phyloP scores from a whole-genome alignment of 1,140 invertebrate species.

The Homalodisca vitripennis region DNA sequence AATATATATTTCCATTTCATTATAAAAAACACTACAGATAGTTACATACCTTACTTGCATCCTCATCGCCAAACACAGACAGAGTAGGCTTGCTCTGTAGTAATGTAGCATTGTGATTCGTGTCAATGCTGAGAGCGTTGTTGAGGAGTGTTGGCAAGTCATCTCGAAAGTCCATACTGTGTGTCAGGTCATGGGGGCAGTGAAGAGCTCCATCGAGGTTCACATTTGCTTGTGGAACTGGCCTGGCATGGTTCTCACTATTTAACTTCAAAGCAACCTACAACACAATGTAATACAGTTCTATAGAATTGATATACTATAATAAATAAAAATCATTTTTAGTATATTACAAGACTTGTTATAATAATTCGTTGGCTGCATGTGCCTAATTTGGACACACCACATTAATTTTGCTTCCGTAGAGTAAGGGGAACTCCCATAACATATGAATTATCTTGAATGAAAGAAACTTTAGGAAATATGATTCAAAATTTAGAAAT shows the following conservation, averaged over 20 bases:
- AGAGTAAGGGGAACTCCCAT: too few relatives aligned
- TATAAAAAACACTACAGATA: background rate
- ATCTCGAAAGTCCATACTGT: slow-evolving; percentile 57
- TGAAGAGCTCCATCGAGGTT: slow-evolving; percentile 54
- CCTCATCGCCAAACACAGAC: background rate
- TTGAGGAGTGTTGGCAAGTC: slow-evolving; percentile 61
- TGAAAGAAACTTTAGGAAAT: too few relatives aligned
- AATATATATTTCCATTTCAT: background rate
- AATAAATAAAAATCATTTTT: too few relatives aligned
- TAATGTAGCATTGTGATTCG: background rate
- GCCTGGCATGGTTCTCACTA: slow-evolving; percentile 47
- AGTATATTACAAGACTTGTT: too few relatives aligned
- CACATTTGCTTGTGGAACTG: slow-evolving; percentile 45
- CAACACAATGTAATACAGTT: too few relatives aligned
- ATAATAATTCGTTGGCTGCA: too few relatives aligned
- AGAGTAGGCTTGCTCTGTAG: background rate
- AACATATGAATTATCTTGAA: too few relatives aligned
- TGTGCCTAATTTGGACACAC: too few relatives aligned
- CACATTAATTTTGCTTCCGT: too few relatives aligned
- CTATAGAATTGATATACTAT: too few relatives aligned
- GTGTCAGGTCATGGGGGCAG: slow-evolving; percentile 67
- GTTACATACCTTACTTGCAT: background rate
- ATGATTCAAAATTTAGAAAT: too few relatives aligned
- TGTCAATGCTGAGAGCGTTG: background rate
- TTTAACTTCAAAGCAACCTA: too few relatives aligned